These are phyloP conservation scores for Epinephelus awoara DNA, from an alignment of 2,797 vertebrate genomes.

Conservation along the genomic window DNA sequence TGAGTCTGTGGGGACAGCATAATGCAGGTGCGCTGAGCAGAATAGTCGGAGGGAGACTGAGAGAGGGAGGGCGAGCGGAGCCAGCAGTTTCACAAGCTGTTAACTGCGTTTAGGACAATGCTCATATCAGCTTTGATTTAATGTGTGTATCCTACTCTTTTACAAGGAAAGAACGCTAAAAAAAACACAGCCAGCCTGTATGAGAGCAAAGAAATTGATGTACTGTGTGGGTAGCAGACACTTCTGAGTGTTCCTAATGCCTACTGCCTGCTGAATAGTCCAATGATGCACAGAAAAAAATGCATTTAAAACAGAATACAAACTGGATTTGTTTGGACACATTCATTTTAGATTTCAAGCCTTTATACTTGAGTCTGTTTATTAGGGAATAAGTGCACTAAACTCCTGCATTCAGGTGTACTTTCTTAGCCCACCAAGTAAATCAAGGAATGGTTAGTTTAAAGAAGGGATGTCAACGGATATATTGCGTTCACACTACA, in stretches of 20 bases:
- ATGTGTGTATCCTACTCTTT: conserved; percentile 46
- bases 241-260: conserved; percentile 45
- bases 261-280: conserved; percentile 30
- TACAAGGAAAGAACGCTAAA: conserved; percentile 34
- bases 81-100: conserved; percentile 59
- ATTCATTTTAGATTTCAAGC: not conserved
- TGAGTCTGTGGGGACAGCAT: conserved; percentile 43
- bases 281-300: conserved; percentile 33
- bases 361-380: not conserved
- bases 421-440: not conserved
- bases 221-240: conserved; percentile 59
- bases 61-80: conserved; percentile 8
- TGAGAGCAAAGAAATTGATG: conserved; percentile 25
- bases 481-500: too few relatives aligned
- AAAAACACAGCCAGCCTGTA: conserved; percentile 34
- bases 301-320: conserved; percentile 14
- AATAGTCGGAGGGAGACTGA: conserved; percentile 13
- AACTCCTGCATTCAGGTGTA: not conserved
- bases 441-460: not conserved
- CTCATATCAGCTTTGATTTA: conserved; percentile 59
- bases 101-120: conserved; percentile 57
- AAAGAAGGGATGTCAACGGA: too few relatives aligned
- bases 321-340: not conserved
- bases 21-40: conserved; percentile 39
- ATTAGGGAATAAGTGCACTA: not conserved